A percentile compares a stretch with the other conserved stretches of the same genome.
These are phyloP conservation scores for Sturnus vulgaris DNA, from an alignment of 2,113 vertebrate species.

Conservation along the genomic window DNA sequence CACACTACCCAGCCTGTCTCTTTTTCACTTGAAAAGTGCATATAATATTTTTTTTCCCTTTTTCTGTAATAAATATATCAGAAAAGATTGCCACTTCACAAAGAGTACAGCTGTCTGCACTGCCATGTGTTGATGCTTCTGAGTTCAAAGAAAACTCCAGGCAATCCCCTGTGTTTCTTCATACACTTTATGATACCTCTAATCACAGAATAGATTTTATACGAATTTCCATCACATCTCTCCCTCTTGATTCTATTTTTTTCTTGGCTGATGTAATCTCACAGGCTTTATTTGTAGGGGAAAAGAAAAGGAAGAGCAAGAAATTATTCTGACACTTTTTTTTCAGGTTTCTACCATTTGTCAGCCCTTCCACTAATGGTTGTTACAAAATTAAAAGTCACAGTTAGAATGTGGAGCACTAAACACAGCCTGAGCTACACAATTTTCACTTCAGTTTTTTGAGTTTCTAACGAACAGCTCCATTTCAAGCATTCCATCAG, in stretches of 20 bases:
- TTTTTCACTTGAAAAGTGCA: not conserved
- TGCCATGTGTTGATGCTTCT: not conserved
- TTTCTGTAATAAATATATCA: not conserved
- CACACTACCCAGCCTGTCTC: not conserved
- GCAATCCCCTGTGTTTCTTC: not conserved
- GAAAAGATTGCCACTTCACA: not conserved
- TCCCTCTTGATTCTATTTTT: constrained; percentile 15
- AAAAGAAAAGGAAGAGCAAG: not conserved
- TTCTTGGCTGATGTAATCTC: not conserved
- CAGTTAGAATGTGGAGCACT: not conserved
- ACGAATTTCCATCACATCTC: constrained; percentile 31
- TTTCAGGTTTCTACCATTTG: not conserved
- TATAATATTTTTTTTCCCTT: not conserved
- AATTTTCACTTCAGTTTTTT: not conserved
- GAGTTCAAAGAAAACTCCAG: constrained; percentile 34
- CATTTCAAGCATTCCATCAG: not conserved
- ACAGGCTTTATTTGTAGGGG: not conserved
- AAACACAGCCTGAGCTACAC: not conserved
- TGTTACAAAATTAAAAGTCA: not conserved
- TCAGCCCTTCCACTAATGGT: not conserved
- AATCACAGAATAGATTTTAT: constrained; percentile 33
- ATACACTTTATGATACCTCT: not conserved
- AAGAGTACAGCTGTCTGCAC: not conserved
- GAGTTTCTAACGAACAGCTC: not conserved
- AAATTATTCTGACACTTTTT: not conserved